Percentiles rank a stretch among this genome's conserved stretches.
These are phyloP conservation scores for Trogon melanurus DNA, from an alignment of 2,113 vertebrate species.

Conservation along the genomic window DNA sequence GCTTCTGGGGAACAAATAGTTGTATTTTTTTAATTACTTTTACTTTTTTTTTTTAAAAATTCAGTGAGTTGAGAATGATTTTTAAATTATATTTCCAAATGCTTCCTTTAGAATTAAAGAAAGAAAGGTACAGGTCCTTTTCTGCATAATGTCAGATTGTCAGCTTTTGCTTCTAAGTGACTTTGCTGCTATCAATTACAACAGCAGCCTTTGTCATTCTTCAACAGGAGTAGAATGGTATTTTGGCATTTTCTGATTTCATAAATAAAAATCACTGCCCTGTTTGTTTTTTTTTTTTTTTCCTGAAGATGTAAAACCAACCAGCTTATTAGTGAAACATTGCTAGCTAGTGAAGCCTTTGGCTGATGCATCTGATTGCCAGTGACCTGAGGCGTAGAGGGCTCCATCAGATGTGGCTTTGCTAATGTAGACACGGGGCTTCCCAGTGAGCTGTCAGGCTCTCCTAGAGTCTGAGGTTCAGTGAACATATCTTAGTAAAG, in stretches of 20 bases:
- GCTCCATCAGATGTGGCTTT: background rate
- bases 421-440: fast-evolving
- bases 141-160: background rate
- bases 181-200: background rate
- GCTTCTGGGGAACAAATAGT: background rate
- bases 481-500: background rate
- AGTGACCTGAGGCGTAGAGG: background rate
- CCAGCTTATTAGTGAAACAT: background rate
- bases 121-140: background rate
- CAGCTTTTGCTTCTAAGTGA: background rate
- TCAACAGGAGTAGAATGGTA: background rate
- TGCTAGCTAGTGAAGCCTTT: background rate
- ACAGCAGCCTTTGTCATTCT: background rate
- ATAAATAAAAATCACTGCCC: background rate
- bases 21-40: background rate
- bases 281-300: background rate
- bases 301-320: background rate
- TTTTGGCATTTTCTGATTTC: background rate
- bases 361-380: background rate
- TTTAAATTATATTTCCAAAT: background rate
- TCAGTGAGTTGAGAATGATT: background rate
- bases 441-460: background rate
- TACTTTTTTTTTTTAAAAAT: background rate
- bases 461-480: background rate
- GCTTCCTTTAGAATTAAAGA: background rate